These are phyloP conservation scores for Platycheirus albimanus DNA, from an alignment of 2,888 invertebrate genomes.

Conservation along the genomic window DNA sequence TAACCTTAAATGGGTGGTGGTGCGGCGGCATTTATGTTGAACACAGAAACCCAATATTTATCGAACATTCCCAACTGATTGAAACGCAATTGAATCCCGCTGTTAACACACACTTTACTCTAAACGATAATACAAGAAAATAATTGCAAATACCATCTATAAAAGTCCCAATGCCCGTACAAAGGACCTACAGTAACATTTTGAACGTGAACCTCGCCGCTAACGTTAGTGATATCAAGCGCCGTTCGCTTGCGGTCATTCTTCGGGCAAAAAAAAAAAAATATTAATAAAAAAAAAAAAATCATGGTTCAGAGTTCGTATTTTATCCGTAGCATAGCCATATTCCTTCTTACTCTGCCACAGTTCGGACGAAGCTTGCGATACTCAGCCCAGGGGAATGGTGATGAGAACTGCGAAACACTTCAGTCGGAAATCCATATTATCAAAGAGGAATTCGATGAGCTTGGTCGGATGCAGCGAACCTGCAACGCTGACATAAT, in stretches of 20 bases:
- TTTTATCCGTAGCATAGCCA: slow-evolving; percentile 44
- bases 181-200: slow-evolving; percentile 51
- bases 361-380: slow-evolving; percentile 75
- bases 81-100: slow-evolving; percentile 67
- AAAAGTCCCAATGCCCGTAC: slow-evolving; percentile 40
- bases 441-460: slow-evolving; percentile 96
- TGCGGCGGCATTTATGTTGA: slow-evolving; percentile 50
- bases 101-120: slow-evolving; percentile 57
- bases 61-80: slow-evolving; percentile 55
- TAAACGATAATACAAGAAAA: slow-evolving; percentile 33
- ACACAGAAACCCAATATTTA: slow-evolving; percentile 71
- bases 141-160: slow-evolving; percentile 49
- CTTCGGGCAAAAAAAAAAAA: slow-evolving; percentile 13
- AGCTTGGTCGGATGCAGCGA: slow-evolving; percentile 90
- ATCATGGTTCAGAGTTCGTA: slow-evolving; percentile 44
- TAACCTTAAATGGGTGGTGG: too few relatives aligned
- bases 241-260: slow-evolving; percentile 32
- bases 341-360: slow-evolving; percentile 54
- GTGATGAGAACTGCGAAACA: slow-evolving; percentile 92
- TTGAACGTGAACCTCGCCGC: slow-evolving; percentile 17
- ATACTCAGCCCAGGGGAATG: slow-evolving; percentile 78
- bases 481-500: slow-evolving; percentile 95
- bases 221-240: slow-evolving; percentile 12
- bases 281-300: slow-evolving; percentile 10
- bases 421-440: slow-evolving; percentile 93